Base-by-base conservation (phyloP, 23 tunicate genomes). In the Ascidia mentula region DNA sequence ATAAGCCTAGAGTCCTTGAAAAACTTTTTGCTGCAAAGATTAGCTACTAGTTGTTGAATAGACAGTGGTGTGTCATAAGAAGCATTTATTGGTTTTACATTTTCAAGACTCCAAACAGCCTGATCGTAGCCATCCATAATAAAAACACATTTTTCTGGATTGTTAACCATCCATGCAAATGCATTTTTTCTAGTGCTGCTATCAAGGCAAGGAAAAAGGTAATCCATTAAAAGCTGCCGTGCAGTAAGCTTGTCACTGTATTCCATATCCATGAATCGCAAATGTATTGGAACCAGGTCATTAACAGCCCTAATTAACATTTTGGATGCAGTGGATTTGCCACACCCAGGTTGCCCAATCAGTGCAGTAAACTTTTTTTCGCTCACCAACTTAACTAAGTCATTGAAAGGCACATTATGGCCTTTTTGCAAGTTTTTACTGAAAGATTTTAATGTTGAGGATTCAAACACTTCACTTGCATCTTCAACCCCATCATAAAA, bases 121-220 rank as follows among this genome's bases (percentile, higher is more conserved):
- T 80, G 84, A 35, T 80, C 84, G 70, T 38, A 70, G 12, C 84
- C 84, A 59, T 80, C 84, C 38, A 80, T 36, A 32, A 80, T 69
- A 45, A 80, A 34, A 22, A 74, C 84, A 39, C 65, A 61, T 38
- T 80, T 32, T 0, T 80, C 69, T 38, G 69, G 77, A 28, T 80
- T 80, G 17, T 80, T 70, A 2, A 45, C 34, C 4, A 80, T 61
- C 84, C 84, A 80, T 70, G 69, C 31, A 40, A 80, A 80, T 1
- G 69, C 77, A 30, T 45, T 34, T 1, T 35, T 18, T 12, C 84
- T 8, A 3, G 9, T 35, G 5, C 8, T 32, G 3, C 70, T 40
- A 45, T 77, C 69, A n/a, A 80, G 22, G 31, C 40, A 76, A 26
- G 75, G 75, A 71, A 39, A 80, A 22, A 65, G 34, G 31, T 65